Conservation (phyloP, 2,888 invertebrate species). For the Lasioglossum leucozonium region DNA sequence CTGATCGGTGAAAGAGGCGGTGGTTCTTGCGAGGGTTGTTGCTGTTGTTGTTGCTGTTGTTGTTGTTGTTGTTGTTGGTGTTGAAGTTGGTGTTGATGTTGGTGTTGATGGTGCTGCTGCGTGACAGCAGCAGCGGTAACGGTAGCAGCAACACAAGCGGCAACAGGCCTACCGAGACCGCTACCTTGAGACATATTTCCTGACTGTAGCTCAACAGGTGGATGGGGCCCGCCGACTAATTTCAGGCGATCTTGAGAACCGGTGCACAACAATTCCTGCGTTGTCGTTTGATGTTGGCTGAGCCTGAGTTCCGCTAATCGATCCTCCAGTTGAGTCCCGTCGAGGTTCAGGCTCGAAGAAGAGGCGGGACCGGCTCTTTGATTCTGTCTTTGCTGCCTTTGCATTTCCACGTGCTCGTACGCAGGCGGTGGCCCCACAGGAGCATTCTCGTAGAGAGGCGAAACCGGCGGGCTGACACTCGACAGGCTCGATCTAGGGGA, state of each 20-base stretch:
- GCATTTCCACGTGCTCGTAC: slow-evolving; percentile 89
- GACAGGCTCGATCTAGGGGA: slow-evolving; percentile 94
- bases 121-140: not conserved
- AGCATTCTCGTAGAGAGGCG: slow-evolving; percentile 88
- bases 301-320: slow-evolving; percentile 86
- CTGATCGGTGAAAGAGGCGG: slow-evolving; percentile 93
- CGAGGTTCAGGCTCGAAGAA: slow-evolving; percentile 72
- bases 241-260: slow-evolving; percentile 75
- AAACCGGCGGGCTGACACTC: slow-evolving; percentile 94
- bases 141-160: not conserved
- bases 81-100: too few relatives aligned
- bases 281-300: slow-evolving; percentile 80
- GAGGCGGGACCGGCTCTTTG: slow-evolving; percentile 62
- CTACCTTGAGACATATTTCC: slow-evolving; percentile 87
- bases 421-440: slow-evolving; percentile 87
- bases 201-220: slow-evolving; percentile 82
- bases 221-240: slow-evolving; percentile 75
- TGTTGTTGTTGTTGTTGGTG: not conserved
- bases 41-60: slow-evolving; percentile 43
- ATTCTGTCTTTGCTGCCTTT: slow-evolving; percentile 86
- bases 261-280: slow-evolving; percentile 74
- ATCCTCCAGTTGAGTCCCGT: slow-evolving; percentile 82
- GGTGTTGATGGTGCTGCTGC: not conserved
- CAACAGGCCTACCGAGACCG: slow-evolving; percentile 86
- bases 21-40: slow-evolving; percentile 84